Conservation (phyloP, 2,797 vertebrate genomes). For the Phrynocephalus forsythii region DNA sequence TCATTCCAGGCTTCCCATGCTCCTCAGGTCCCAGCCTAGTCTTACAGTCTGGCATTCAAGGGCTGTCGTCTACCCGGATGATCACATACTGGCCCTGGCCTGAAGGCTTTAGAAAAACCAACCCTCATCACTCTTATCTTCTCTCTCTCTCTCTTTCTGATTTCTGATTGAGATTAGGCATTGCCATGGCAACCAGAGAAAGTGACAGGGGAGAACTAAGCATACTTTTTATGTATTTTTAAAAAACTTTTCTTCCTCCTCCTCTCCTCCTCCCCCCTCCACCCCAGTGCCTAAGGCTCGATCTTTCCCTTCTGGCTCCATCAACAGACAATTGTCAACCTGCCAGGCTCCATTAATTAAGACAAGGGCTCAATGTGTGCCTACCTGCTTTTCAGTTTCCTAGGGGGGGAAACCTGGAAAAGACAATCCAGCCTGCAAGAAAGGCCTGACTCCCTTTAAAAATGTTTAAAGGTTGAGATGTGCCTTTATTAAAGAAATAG, state of each 20-base stretch:
- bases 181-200: conserved; percentile 77
- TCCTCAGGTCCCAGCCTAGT: conserved; percentile 75
- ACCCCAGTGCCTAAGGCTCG: conserved; percentile 63
- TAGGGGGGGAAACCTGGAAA: neutral
- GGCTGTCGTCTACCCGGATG: conserved; percentile 77
- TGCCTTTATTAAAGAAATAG: neutral
- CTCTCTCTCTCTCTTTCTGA: conserved; percentile 69
- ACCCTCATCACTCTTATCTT: conserved; percentile 60
- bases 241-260: neutral
- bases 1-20: conserved; percentile 58
- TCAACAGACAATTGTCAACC: conserved; percentile 62
- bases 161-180: conserved; percentile 76
- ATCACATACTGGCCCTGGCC: conserved; percentile 74
- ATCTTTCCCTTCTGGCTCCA: conserved; percentile 55
- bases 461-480: neutral
- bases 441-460: neutral
- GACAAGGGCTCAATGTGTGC: conserved; percentile 30
- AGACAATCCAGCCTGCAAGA: neutral
- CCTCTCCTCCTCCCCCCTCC: neutral
- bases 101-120: conserved; percentile 66
- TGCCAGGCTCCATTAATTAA: conserved; percentile 34
- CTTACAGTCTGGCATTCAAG: conserved; percentile 75
- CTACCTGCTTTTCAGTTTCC: conserved; percentile 38
- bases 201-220: conserved; percentile 79
- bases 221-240: conserved; percentile 46